Evolutionary conservation across 1,140 invertebrate genomes (phyloP).

Genomic region (Dufourea novaeangliae): DNA sequence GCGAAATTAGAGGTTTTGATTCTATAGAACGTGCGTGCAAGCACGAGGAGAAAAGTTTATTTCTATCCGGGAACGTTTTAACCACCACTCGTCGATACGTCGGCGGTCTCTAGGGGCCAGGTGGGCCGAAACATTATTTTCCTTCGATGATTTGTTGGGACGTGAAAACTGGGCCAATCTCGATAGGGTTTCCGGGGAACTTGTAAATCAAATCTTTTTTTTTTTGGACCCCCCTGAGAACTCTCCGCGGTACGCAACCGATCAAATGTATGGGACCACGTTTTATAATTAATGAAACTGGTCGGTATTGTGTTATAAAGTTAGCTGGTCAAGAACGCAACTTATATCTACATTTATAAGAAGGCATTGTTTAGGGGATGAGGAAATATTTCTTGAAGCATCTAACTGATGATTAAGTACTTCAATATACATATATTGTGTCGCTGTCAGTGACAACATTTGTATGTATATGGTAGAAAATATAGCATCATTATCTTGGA

Average conservation of each 20-base stretch:
- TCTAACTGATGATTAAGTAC: too few species aligned
- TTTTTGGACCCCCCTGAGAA: not conserved
- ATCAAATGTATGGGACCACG: not conserved
- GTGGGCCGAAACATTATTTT: constrained; percentile 50
- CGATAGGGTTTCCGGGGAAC: constrained; percentile 25
- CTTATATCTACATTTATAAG: not conserved
- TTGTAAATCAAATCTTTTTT: constrained; percentile 22
- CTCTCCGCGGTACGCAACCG: not conserved
- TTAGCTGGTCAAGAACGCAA: too few species aligned
- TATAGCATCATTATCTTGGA: too few species aligned
- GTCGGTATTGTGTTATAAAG: not conserved
- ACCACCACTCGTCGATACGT: constrained; percentile 41
- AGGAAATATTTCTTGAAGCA: too few species aligned
- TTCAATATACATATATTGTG: too few species aligned
- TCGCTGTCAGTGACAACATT: too few species aligned
- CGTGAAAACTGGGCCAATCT: constrained; percentile 34
- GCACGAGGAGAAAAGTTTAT: constrained; percentile 63
- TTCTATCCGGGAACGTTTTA: constrained; percentile 58
- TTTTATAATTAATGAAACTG: not conserved
- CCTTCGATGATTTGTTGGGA: constrained; percentile 33
- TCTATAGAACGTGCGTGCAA: constrained; percentile 43
- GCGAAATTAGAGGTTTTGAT: constrained; percentile 78
- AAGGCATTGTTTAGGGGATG: not conserved
- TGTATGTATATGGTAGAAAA: too few species aligned
- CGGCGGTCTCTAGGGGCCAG: constrained; percentile 48